A percentile compares a stretch with the other conserved stretches of the same genome.
These are phyloP conservation scores for Ochropleura leucogaster DNA, from an alignment of 2,888 invertebrate species.

Conservation along the genomic window DNA sequence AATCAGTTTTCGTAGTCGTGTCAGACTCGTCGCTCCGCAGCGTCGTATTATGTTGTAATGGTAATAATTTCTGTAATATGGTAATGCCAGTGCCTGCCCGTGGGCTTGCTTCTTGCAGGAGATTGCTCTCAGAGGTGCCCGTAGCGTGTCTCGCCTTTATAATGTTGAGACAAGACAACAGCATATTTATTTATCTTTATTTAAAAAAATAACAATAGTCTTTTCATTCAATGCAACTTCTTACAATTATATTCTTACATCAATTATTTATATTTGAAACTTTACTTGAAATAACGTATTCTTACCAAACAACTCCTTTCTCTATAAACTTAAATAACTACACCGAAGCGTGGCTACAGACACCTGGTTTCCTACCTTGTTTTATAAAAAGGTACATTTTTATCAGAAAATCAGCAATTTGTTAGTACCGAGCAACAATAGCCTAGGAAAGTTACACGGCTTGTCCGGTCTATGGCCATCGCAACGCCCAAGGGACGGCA, in stretches of 20 bases:
- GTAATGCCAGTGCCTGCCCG: slow-evolving; percentile 75
- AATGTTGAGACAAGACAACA: slow-evolving; percentile 67
- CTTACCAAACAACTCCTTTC: background rate
- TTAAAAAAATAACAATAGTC: slow-evolving; percentile 4
- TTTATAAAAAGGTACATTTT: slow-evolving; percentile 66
- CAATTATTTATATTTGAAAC: slow-evolving; percentile 14
- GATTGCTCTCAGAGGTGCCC: slow-evolving; percentile 76
- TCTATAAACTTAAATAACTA: slow-evolving; percentile 44
- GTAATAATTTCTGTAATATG: slow-evolving; percentile 83
- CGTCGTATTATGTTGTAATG: slow-evolving; percentile 78
- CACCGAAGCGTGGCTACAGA: slow-evolving; percentile 43
- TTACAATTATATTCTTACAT: background rate
- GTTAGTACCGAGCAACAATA: slow-evolving; percentile 71
- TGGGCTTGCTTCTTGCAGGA: slow-evolving; percentile 75
- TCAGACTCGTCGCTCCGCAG: slow-evolving; percentile 51
- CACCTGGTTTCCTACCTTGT: slow-evolving; percentile 61
- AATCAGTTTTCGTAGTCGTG: slow-evolving; percentile 48
- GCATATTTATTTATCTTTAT: slow-evolving; percentile 12
- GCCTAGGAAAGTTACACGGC: slow-evolving; percentile 63
- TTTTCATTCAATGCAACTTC: background rate
- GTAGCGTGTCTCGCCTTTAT: slow-evolving; percentile 58
- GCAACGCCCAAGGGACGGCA: slow-evolving; percentile 77
- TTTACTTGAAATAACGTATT: background rate
- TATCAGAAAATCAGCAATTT: slow-evolving; percentile 72
- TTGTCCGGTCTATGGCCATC: slow-evolving; percentile 78